Conservation (phyloP, 1,140 invertebrate species). For the Anthonomus grandis region DNA sequence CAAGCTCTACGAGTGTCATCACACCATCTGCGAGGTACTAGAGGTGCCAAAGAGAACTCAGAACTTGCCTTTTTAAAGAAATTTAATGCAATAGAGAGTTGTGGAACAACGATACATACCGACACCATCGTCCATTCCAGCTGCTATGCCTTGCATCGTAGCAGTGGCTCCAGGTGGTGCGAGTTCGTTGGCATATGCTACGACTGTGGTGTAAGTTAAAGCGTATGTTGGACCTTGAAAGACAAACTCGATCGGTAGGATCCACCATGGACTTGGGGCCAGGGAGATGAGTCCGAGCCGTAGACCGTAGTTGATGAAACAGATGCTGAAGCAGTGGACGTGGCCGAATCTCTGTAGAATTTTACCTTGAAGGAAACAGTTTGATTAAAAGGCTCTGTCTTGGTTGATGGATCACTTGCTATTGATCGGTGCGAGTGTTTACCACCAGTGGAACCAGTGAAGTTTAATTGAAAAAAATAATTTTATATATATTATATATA, state of each 20-base stretch:
- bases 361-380: conserved; percentile 58
- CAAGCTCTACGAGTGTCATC: no score
- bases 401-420: no score
- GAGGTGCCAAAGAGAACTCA: no score
- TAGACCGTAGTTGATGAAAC: conserved; percentile 67
- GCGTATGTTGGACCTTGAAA: conserved; percentile 79
- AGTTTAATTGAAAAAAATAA: no score
- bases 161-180: conserved; percentile 74
- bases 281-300: conserved; percentile 65
- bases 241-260: conserved; percentile 65
- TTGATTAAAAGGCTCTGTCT: no score
- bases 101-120: conserved; percentile 51
- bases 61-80: no score
- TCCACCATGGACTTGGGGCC: conserved; percentile 70
- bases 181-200: conserved; percentile 70
- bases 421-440: no score
- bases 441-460: no score
- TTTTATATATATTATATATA: no score
- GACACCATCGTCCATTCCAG: conserved; percentile 77
- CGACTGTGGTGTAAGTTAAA: conserved; percentile 73
- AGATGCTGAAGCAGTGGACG: conserved; percentile 66
- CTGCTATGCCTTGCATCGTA: conserved; percentile 75
- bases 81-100: no score
- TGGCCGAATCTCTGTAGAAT: conserved; percentile 69
- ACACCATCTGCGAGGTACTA: no score